Evolutionary conservation across 2,888 invertebrate genomes (phyloP).

Genomic region (Neoscelio sp.): DNA sequence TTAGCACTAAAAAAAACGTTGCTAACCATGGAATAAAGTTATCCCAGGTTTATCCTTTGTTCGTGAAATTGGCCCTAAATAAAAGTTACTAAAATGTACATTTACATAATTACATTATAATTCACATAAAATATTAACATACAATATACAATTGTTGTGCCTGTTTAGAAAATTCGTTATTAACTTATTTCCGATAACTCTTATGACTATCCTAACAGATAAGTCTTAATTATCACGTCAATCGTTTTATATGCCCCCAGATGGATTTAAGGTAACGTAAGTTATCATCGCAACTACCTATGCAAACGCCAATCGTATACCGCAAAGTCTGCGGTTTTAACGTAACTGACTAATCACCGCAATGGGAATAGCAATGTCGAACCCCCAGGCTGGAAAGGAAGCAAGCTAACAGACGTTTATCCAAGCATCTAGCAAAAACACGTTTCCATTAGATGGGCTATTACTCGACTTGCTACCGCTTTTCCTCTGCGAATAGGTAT

Average conservation of each 20-base stretch:
- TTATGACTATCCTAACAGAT: slow-evolving; percentile 1
- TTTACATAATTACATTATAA: too few relatives aligned
- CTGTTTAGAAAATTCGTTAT: too few relatives aligned
- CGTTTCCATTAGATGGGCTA: slow-evolving; percentile 71
- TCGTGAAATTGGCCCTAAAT: too few relatives aligned
- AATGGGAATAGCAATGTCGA: slow-evolving; percentile 61
- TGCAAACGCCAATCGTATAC: slow-evolving; percentile 32
- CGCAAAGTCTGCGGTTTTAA: slow-evolving; percentile 33
- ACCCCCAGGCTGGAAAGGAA: slow-evolving; percentile 60
- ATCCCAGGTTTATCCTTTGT: too few relatives aligned
- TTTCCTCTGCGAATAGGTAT: slow-evolving; percentile 55
- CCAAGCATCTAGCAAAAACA: slow-evolving; percentile 69
- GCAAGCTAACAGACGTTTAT: slow-evolving; percentile 55
- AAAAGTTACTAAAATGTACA: too few relatives aligned
- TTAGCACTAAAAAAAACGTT: too few relatives aligned
- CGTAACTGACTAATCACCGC: slow-evolving; percentile 61
- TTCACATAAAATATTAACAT: too few relatives aligned
- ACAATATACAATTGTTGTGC: too few relatives aligned
- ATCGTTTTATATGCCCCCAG: slow-evolving; percentile 7
- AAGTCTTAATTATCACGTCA: slow-evolving; percentile 24
- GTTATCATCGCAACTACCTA: slow-evolving; percentile 38
- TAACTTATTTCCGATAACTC: slow-evolving; percentile 12
- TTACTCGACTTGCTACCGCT: slow-evolving; percentile 69
- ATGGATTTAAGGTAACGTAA: slow-evolving; percentile 34
- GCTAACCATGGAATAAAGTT: too few relatives aligned